Evolutionary conservation across 2,113 vertebrate species (phyloP).

Genomic region (Helogale parvula): DNA sequence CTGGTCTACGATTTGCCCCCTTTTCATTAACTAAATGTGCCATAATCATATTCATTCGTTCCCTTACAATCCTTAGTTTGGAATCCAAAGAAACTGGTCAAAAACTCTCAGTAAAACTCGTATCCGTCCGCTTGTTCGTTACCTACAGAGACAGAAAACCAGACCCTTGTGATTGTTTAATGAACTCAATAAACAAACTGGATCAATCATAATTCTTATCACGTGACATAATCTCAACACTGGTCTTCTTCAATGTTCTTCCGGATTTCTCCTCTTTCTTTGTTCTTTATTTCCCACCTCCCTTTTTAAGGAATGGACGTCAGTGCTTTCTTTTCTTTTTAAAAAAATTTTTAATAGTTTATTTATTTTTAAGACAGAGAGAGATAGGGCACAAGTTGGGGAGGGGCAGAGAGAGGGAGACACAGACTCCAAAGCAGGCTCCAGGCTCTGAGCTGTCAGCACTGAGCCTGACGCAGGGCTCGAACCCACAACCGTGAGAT

Average conservation of each 20-base stretch:
- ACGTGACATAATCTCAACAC: not conserved
- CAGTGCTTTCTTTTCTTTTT: not conserved
- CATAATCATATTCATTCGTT: not conserved
- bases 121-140: not conserved
- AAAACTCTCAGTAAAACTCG: not conserved
- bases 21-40: not conserved
- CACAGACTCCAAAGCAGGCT: too few species aligned
- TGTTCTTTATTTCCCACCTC: not conserved
- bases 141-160: not conserved
- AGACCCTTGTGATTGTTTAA: not conserved
- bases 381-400: too few species aligned
- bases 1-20: too few species aligned
- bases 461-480: too few species aligned
- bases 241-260: not conserved
- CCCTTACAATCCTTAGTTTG: not conserved
- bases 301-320: not conserved
- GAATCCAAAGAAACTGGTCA: not conserved
- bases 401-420: too few species aligned
- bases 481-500: too few species aligned
- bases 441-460: too few species aligned
- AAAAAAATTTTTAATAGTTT: too few species aligned
- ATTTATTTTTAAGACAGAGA: too few species aligned
- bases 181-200: not conserved
- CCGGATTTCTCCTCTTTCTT: not conserved
- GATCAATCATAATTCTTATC: not conserved